Percentiles rank a stretch among this genome's conserved stretches.
Conservation (phyloP, 2,888 invertebrate species). For the Itoplectis maculator region DNA sequence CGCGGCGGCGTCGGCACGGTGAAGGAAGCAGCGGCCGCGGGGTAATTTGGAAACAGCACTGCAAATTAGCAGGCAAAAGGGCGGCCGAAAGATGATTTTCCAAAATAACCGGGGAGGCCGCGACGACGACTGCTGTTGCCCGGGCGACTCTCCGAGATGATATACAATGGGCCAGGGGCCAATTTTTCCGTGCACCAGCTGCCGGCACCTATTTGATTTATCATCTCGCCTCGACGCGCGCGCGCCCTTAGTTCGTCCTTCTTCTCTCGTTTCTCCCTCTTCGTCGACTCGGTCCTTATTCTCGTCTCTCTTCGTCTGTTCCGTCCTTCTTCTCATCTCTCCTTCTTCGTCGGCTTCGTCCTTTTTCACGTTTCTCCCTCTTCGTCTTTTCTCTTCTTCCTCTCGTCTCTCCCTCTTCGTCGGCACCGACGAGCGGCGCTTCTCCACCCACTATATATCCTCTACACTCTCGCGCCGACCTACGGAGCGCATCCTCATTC, state of each 20-base stretch:
- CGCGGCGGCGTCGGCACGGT: conserved; percentile 64
- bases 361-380: no score
- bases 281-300: no score
- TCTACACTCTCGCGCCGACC: not conserved
- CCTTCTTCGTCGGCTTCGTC: conserved; percentile 47
- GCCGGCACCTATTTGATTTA: conserved; percentile 82
- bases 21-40: conserved; percentile 80
- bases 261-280: no score
- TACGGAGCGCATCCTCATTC: not conserved
- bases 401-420: conserved; percentile 53
- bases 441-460: conserved; percentile 35
- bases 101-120: conserved; percentile 80
- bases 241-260: conserved; percentile 52
- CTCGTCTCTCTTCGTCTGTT: conserved; percentile 54
- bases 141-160: conserved; percentile 65
- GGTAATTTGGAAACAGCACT: conserved; percentile 78
- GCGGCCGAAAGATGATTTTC: conserved; percentile 81
- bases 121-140: conserved; percentile 49
- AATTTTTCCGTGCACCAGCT: conserved; percentile 83
- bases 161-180: conserved; percentile 68
- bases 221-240: conserved; percentile 74
- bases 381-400: no score
- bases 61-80: conserved; percentile 82
- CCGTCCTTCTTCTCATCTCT: conserved; percentile 61
- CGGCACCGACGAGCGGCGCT: conserved; percentile 50